These are phyloP conservation scores for Temnothorax nylanderi DNA, from an alignment of 1,140 invertebrate genomes.

Conservation along the genomic window DNA sequence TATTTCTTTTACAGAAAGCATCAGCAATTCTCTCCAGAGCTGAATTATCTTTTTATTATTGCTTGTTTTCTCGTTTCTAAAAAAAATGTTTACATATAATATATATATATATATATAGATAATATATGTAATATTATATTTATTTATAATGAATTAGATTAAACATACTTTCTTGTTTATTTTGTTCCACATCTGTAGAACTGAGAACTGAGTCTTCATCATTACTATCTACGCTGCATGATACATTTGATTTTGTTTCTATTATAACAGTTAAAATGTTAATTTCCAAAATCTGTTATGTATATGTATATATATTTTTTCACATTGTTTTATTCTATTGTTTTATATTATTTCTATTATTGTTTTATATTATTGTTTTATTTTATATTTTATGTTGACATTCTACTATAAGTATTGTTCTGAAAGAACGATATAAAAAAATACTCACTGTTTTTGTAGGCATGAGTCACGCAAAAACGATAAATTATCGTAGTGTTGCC, in stretches of 20 bases:
- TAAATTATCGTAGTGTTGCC: background rate
- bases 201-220: background rate
- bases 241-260: background rate
- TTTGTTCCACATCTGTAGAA: background rate
- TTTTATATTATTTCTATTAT: too few relatives aligned
- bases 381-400: too few relatives aligned
- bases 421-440: background rate
- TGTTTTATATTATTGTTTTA: too few relatives aligned
- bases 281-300: too few relatives aligned
- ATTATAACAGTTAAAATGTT: too few relatives aligned
- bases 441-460: background rate
- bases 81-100: background rate
- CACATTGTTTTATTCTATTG: too few relatives aligned
- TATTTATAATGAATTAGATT: background rate
- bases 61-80: background rate
- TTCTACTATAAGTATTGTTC: background rate
- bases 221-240: background rate
- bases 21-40: background rate
- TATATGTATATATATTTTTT: too few relatives aligned
- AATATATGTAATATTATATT: conserved; percentile 1
- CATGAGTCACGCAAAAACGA: background rate
- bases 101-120: too few relatives aligned
- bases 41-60: background rate
- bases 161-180: conserved; percentile 5
- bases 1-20: conserved; percentile 4